Percentiles rank a stretch among this genome's conserved stretches.
These are phyloP conservation scores for Agonopterix alstromeriana DNA, from an alignment of 2,888 invertebrate genomes.

Conservation along the genomic window DNA sequence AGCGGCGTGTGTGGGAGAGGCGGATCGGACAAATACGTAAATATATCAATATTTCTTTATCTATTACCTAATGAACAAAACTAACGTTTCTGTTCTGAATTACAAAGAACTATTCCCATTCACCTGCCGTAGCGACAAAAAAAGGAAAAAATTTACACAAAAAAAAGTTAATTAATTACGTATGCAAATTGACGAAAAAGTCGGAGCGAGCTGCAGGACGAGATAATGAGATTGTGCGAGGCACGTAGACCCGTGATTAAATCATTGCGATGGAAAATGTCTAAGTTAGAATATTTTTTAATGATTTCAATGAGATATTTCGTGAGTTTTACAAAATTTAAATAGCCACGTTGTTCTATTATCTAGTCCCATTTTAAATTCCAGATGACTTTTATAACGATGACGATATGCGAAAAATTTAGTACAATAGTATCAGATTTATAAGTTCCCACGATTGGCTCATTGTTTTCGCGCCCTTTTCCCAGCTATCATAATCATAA, in stretches of 20 bases:
- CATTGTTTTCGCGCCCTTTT: no score
- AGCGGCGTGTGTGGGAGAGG: no score
- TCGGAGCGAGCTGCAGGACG: constrained; percentile 45
- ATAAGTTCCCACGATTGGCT: no score
- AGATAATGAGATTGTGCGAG: constrained; percentile 66
- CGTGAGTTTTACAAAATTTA: constrained; percentile 1
- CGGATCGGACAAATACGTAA: no score
- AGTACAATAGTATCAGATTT: no score
- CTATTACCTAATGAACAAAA: background rate
- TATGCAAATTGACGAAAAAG: constrained; percentile 71
- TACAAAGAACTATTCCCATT: constrained; percentile 25
- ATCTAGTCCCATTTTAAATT: no score
- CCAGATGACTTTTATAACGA: no score
- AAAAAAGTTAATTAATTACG: constrained; percentile 71
- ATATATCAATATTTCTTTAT: no score
- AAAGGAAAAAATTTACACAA: constrained; percentile 18
- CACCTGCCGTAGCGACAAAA: constrained; percentile 36
- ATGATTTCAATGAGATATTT: constrained; percentile 24
- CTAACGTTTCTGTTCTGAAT: background rate
- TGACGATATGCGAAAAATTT: no score
- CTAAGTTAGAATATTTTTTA: constrained; percentile 25
- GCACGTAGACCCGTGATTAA: constrained; percentile 54
- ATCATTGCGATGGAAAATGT: constrained; percentile 50
- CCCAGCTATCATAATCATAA: no score
- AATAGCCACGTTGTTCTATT: background rate